These are phyloP conservation scores for Pygmarrhopalites habei DNA, from an alignment of 1,140 invertebrate species.

Conservation along the genomic window DNA sequence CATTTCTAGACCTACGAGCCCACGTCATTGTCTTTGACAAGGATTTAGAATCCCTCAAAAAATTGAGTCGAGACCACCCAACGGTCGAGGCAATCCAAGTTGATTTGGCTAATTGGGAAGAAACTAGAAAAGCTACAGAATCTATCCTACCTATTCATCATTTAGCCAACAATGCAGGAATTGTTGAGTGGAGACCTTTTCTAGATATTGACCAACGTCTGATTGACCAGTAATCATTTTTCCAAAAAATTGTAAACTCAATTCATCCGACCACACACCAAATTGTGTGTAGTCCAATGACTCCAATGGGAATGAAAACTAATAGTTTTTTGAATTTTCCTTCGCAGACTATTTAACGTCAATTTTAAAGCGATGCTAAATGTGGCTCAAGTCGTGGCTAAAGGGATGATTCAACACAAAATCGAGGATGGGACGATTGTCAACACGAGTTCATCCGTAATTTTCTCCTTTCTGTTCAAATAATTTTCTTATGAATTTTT, in stretches of 20 bases:
- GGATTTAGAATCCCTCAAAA: slow-evolving; percentile 11
- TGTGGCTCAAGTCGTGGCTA: slow-evolving; percentile 68
- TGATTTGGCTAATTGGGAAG: slow-evolving; percentile 19
- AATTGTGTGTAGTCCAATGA: too few relatives aligned
- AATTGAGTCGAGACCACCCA: slow-evolving; percentile 15
- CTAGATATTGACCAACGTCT: neutral
- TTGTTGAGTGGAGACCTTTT: slow-evolving; percentile 4
- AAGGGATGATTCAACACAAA: slow-evolving; percentile 56
- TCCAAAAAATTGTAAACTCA: too few relatives aligned
- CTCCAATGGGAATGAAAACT: neutral
- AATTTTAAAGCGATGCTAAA: slow-evolving; percentile 80
- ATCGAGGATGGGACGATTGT: slow-evolving; percentile 11
- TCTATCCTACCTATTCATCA: slow-evolving; percentile 13
- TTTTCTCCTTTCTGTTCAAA: neutral
- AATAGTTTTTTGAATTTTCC: neutral
- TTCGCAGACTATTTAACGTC: slow-evolving; percentile 60
- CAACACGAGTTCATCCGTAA: slow-evolving; percentile 1
- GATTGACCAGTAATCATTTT: slow-evolving; percentile 18
- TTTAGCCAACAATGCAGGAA: slow-evolving; percentile 26
- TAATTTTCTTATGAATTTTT: neutral
- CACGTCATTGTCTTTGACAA: slow-evolving; percentile 22
- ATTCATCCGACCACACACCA: neutral
- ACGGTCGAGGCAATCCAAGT: slow-evolving; percentile 2
- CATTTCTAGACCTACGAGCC: slow-evolving; percentile 21
- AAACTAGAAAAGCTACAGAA: neutral